Percentiles rank a stretch among this genome's conserved stretches.
phyloP scores from a whole-genome alignment of 2,113 vertebrate genomes.

The Chaetodon auriga region DNA sequence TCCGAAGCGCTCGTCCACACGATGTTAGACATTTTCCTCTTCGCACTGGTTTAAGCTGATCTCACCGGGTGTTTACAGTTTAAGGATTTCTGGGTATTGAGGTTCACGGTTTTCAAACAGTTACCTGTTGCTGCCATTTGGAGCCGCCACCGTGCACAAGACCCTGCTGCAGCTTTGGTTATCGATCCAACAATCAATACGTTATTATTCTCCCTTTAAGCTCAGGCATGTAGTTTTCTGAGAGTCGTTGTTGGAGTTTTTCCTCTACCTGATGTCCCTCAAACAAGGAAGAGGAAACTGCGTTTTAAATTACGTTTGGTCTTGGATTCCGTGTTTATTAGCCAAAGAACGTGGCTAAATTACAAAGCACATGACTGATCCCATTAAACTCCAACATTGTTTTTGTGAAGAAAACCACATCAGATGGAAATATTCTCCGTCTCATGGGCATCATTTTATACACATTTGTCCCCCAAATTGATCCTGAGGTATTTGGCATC shows the following conservation, averaged over 20 bases:
- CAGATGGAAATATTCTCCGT: background rate
- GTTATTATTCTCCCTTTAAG: background rate
- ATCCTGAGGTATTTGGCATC: background rate
- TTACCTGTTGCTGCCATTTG: conserved; percentile 23
- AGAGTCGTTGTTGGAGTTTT: background rate
- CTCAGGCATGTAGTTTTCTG: background rate
- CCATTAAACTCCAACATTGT: background rate
- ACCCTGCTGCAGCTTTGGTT: background rate
- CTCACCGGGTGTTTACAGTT: background rate
- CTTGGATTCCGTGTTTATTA: background rate
- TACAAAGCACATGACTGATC: background rate
- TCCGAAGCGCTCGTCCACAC: background rate
- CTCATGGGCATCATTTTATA: background rate
- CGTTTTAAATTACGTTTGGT: background rate
- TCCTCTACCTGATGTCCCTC: background rate
- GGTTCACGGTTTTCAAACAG: background rate
- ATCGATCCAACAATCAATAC: background rate
- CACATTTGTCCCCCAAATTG: background rate
- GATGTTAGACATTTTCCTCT: background rate
- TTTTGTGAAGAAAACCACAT: background rate
- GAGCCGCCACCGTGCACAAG: background rate
- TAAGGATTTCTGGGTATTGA: background rate
- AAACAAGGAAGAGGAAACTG: background rate
- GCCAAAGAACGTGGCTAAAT: background rate
- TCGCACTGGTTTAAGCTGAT: background rate